Evolutionary conservation across 2,113 vertebrate genomes (phyloP), one percentile per base, ranked within the genome.

Genomic region (Rostratula benghalensis): DNA sequence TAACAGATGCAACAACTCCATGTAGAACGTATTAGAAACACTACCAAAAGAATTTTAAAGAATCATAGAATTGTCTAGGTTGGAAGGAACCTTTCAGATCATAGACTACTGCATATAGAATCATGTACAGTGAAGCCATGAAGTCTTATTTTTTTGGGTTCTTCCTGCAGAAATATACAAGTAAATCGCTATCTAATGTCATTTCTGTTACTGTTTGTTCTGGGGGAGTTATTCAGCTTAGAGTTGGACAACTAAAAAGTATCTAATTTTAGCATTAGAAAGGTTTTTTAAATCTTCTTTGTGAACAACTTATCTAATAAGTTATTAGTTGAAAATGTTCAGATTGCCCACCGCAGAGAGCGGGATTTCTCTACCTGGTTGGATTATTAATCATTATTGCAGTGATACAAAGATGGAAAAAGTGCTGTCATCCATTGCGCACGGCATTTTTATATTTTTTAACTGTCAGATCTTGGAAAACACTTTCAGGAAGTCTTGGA

Each of bases 71-170:
- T 54, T 30, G 15, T 28, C 53, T 54, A 54, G 28, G 53, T 54
- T 54, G 53, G 53, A 54, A 54, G 53, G 28, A 54, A 54, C 28
- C 16, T 54, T 54, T 54, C 27, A 54, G 16, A 28, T 54, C 53
- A 10, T 14, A 54, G 21, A 24, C 21, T 46, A 7, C 31, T 56
- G 20, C 19, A 5, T 35, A n/a, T 3, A 12, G 51, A 73, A 65
- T 69, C 30, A 37, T 0, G 0, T 35, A 20, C 3, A 3, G 37
- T 37, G 22, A 48, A 93, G 41, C 1, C 2, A 9, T 8, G 3
- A 85, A 88, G 7, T 69, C 46, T 88, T 60, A 22, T 25, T 76
- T 59, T 18, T 73, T 14, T 25, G 16, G 85, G 53, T 57, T 87
- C 35, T 45, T 83, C 23, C 33, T 56, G 22, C 28, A 82, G 35